Evolutionary conservation across 2,888 invertebrate species (phyloP).

Genomic region (Drosophila imparisetae): DNA sequence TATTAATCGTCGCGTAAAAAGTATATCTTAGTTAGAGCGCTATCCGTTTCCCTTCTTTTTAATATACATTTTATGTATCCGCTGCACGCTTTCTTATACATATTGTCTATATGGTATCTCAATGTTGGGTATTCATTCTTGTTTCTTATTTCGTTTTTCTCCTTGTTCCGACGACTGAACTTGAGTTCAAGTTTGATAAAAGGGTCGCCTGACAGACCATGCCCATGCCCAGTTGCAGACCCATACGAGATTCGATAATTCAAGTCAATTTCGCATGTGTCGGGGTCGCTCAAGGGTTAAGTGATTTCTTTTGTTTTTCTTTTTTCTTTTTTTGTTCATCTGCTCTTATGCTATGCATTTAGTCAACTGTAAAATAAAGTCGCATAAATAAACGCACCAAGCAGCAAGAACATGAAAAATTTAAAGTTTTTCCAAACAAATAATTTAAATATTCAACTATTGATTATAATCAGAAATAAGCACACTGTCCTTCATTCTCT

Average conservation of each 20-base stretch:
- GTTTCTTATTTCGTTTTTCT: slow-evolving; percentile 7
- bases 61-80: neutral
- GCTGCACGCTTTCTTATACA: neutral
- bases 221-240: slow-evolving; percentile 43
- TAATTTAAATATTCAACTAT: slow-evolving; percentile 49
- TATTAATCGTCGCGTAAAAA: neutral
- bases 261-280: slow-evolving; percentile 76
- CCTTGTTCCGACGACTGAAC: slow-evolving; percentile 52
- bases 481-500: no score
- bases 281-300: slow-evolving; percentile 76
- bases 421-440: slow-evolving; percentile 40
- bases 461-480: slow-evolving; percentile 40
- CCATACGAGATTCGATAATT: slow-evolving; percentile 71
- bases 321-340: slow-evolving; percentile 24
- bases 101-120: slow-evolving; percentile 16
- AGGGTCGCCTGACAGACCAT: slow-evolving; percentile 62
- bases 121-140: neutral
- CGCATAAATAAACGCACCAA: slow-evolving; percentile 59
- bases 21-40: neutral
- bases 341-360: slow-evolving; percentile 37
- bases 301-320: slow-evolving; percentile 70
- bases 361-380: slow-evolving; percentile 73
- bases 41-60: neutral
- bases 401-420: slow-evolving; percentile 46
- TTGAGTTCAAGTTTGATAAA: slow-evolving; percentile 75